Evolutionary conservation across 2,113 vertebrate genomes (phyloP), one percentile per base, ranked within the genome.

Genomic region (Cyrtonyx montezumae): DNA sequence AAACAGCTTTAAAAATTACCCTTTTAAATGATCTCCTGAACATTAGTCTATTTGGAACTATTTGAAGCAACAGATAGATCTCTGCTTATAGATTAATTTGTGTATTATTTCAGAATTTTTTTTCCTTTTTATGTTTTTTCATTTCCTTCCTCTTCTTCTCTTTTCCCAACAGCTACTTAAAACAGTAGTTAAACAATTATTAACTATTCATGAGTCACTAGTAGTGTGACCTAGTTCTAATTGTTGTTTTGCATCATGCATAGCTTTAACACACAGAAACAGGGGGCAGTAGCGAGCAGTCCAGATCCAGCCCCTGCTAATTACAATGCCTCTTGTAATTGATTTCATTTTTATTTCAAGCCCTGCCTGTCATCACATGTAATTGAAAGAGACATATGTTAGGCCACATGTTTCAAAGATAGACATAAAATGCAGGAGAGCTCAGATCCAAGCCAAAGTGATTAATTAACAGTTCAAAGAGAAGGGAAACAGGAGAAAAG

Each of bases 171-270:
- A 90, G 22, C 59, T 70, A 49, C 66, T 84, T 75, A 45, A 90
- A 76, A 32, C 34, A 83, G 81, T 36, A 94, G 84, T 70, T 88
- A 86, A 93, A 87, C 14, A 84, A 48, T 78, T 71, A 75, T 92
- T 86, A 96, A 91, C 40, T 90, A 92, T 94, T 93, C 58, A 96
- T 77, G 61, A 65, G 32, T 77, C 76, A 58, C 46, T 88, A 10
- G 4, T 88, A 10, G 4, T 79, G 70, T 56, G 73, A 96, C 74
- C 85, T 73, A 73, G 73, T 96, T 96, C 48, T 93, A 86, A 75
- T 94, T 56, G 91, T 49, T 26, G 22, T 84, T 48, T 90, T 62
- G 22, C 36, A 74, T 65, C 30, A 85, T 73, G n/a, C 16, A 76
- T 30, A 71, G 22, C 23, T 74, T 88, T 78, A 91, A 65, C 40